Percentiles rank a stretch among this genome's conserved stretches.
These are phyloP conservation scores for Ecliptopera silaceata DNA, from an alignment of 2,888 invertebrate species.

Conservation along the genomic window DNA sequence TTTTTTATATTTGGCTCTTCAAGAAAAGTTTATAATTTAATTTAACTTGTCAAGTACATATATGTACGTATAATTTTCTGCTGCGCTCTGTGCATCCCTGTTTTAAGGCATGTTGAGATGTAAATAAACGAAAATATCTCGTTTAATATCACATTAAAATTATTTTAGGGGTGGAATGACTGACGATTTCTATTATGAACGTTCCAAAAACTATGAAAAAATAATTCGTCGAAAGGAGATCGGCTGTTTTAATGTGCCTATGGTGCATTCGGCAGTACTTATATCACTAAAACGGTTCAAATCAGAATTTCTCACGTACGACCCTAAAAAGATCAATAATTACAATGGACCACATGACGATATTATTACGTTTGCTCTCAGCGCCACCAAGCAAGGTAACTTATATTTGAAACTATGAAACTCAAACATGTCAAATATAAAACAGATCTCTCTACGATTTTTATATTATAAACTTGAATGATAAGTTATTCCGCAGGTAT, in stretches of 20 bases:
- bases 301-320: slow-evolving; percentile 89
- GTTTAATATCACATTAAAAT: too few species aligned
- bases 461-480: neutral
- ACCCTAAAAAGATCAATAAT: slow-evolving; percentile 81
- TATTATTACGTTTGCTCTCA: slow-evolving; percentile 95
- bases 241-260: slow-evolving; percentile 93
- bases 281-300: slow-evolving; percentile 85
- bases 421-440: neutral
- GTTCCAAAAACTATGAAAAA: slow-evolving; percentile 92
- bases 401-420: neutral
- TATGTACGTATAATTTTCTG: too few species aligned
- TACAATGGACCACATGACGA: slow-evolving; percentile 94
- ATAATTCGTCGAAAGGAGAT: slow-evolving; percentile 86
- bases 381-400: slow-evolving; percentile 86
- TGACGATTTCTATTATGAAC: slow-evolving; percentile 89
- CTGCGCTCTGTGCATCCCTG: too few species aligned
- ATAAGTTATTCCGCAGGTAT: slow-evolving; percentile 16
- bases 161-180: slow-evolving; percentile 89
- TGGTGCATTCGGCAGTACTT: slow-evolving; percentile 95
- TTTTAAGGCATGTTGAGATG: too few species aligned
- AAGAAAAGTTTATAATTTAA: too few species aligned
- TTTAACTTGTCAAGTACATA: too few species aligned
- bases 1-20: too few species aligned
- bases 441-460: too few species aligned
- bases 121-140: too few species aligned